Percentiles rank a stretch among this genome's conserved stretches.
phyloP scores from a whole-genome alignment of 2,888 invertebrate species.

The Toxonevra muliebris region DNA sequence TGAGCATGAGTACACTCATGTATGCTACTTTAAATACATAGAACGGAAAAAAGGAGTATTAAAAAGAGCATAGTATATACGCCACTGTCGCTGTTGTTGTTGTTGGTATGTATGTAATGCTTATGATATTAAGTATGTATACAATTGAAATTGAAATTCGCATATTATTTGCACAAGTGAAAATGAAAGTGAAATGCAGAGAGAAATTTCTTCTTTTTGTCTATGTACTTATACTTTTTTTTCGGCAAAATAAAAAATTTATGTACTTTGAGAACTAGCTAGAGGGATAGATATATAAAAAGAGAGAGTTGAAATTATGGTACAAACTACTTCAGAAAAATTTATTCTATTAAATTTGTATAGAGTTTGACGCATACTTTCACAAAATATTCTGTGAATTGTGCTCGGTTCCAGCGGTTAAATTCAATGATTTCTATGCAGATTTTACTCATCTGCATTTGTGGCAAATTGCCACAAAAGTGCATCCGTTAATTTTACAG shows the following conservation, averaged over 20 bases:
- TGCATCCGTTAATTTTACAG: conserved; percentile 39
- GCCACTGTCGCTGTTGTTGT: background rate
- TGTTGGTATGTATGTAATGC: background rate
- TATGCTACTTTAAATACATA: background rate
- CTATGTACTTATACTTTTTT: background rate
- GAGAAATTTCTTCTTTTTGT: background rate
- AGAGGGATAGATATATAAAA: background rate
- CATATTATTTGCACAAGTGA: conserved; percentile 37
- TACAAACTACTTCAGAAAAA: background rate
- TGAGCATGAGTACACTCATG: background rate
- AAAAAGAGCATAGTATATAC: too few relatives aligned
- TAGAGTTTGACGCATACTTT: background rate
- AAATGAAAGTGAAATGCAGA: conserved; percentile 42
- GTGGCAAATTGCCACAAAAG: conserved; percentile 9
- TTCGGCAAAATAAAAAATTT: too few relatives aligned
- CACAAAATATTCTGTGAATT: background rate
- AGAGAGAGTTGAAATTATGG: background rate
- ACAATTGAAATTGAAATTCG: conserved; percentile 16
- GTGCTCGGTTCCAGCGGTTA: conserved; percentile 35
- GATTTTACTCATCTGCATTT: conserved; percentile 1
- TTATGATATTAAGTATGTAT: conserved; percentile 13
- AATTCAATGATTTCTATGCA: conserved; percentile 30
- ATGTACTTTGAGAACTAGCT: too few relatives aligned
- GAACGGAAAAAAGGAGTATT: background rate
- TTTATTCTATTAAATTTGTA: background rate